Base-by-base conservation (phyloP, 1,140 invertebrate genomes). In the Cherax quadricarinatus region DNA sequence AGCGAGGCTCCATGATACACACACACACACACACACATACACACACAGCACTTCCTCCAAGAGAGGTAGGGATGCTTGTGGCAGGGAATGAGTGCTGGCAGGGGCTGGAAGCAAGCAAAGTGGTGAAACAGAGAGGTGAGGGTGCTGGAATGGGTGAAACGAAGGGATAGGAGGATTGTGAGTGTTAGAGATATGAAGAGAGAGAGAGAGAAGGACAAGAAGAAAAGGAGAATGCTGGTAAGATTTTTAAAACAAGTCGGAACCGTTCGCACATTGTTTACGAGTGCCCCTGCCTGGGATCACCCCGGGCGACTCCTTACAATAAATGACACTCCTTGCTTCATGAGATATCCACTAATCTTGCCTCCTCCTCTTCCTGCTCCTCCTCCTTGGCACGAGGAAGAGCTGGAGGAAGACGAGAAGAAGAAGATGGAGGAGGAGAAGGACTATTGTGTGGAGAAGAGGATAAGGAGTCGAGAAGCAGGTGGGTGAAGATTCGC, bases 321-420 rank as follows among this genome's bases (percentile, higher is more conserved):
- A 84, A 89, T 89, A 89, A 89, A 89, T 89, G 81, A 89, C 80
- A 84, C 80, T 89, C 88, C 60, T 82, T 57, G 60, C 81, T 73
- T 89, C 24, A 70, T 70, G 88, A 89, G 62, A 75, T 82, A 53
- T 41, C 57, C 88, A 83, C 88, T 89, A 80, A 89, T 89, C 88
- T 88, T 86, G 86, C 30, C 30, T 41, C 30, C 30, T 41, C 30
- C 2, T 41, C 30, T 2, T 41, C 30, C 30, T 41, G 0, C 30
- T 41, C 30, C 30, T 41, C 30, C 30, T 41, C 30, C 30, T 41
- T 41, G 30, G 30, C 30, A 41, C 30, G 30, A 41, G 30, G 30
- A 41, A 41, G 30, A 41, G 30, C 30, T 41, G 30, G 30, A 41
- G 30, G 30, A 41, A 41, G 30, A 41, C 30, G 30, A 41, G 30